Evolutionary conservation across 2,113 vertebrate genomes (phyloP), one percentile per base, ranked within the genome.

Genomic region (Telmatochromis sp.): DNA sequence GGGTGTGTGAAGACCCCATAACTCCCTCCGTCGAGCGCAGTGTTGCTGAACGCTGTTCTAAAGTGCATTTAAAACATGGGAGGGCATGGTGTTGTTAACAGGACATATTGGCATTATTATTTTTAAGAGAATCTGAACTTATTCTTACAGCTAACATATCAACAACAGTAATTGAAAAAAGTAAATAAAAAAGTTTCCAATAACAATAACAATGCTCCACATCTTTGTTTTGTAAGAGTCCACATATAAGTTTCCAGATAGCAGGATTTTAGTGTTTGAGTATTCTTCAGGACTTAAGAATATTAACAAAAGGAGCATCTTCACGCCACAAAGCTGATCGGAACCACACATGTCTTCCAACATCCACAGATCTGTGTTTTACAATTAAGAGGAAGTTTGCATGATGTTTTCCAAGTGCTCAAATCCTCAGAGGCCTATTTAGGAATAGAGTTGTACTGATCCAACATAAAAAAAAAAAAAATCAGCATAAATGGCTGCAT

Each of bases 301-400:
- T 12, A 2, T 65, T 35, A 65, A 5, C 19, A 65, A 65, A 65
- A 65, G 60, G 33, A 65, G 17, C 33, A 65, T 65, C 10, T n/a
- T n/a, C 19, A 7, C 2, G 0, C 10, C 33, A 37, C 60, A 65
- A n/a, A 65, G 17, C 33, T 4, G 28, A 35, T 19, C 4, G 0
- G 9, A 33, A 35, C 5, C 6, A 63, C 17, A 63, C 6, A 28
- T 2, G 19, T 37, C 19, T 37, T 13, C 60, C 33, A 68, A 40
- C 11, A 8, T 68, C 7, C 63, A 8, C 63, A 68, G 63, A 68
- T 68, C 33, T 21, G 11, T 40, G 4, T 68, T 68, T 68, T 68
- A 37, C 4, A 14, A 21, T 68, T 21, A 68, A 14, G 63, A 21
- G 11, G 11, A 40, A 21, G 63, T 68, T 21, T 68, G 11, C 6